phyloP scores from a whole-genome alignment of 2,888 invertebrate genomes.

The Hydropsyche betteni region DNA sequence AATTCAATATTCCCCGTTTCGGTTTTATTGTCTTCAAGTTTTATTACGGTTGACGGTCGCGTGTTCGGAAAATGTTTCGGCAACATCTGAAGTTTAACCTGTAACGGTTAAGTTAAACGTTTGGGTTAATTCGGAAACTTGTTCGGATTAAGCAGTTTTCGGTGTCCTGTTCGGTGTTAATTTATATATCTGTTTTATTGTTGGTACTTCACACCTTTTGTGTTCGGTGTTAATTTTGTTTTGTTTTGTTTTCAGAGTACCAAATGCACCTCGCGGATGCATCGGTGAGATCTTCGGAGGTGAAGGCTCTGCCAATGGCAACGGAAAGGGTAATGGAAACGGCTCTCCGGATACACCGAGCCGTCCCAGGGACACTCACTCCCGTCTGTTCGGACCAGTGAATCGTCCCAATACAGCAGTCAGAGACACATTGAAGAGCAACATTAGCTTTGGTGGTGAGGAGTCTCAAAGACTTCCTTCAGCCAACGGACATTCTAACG shows the following conservation, averaged over 20 bases:
- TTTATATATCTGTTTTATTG: no score
- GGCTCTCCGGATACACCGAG: conserved; percentile 57
- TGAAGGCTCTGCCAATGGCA: conserved; percentile 58
- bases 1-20: background rate
- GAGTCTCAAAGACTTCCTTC: conserved; percentile 56
- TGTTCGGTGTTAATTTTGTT: no score
- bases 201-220: no score
- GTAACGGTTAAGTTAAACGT: no score
- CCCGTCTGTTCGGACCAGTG: conserved; percentile 68
- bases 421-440: conserved; percentile 71
- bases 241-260: conserved; percentile 62
- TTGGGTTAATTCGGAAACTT: no score
- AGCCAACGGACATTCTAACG: conserved; percentile 52
- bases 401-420: conserved; percentile 64
- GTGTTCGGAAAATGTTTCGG: no score
- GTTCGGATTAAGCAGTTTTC: no score
- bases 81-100: no score
- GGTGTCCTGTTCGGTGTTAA: no score
- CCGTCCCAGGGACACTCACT: conserved; percentile 70
- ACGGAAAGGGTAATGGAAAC: conserved; percentile 56
- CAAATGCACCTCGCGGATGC: conserved; percentile 70
- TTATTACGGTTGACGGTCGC: no score
- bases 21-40: no score
- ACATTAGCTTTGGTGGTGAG: conserved; percentile 67
- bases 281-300: conserved; percentile 67